Conservation (phyloP, 2,113 vertebrate genomes). For the Prunella himalayana region DNA sequence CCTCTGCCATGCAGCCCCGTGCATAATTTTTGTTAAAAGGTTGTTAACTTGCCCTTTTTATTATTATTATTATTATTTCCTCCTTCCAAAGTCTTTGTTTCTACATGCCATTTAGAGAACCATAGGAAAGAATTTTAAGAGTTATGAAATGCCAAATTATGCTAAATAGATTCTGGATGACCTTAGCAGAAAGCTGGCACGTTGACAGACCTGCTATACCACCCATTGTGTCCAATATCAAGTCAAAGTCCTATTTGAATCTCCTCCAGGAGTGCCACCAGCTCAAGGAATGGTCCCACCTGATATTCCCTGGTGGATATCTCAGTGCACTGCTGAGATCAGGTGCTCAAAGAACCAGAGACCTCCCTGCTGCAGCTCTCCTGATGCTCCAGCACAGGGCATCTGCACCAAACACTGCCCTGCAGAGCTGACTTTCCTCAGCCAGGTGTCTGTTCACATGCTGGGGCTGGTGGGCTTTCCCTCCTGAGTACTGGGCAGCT, state of each 20-base stretch:
- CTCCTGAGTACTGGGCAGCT: neutral
- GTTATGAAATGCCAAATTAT: slow-evolving; percentile 18
- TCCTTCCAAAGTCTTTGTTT: neutral
- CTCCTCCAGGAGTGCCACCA: neutral
- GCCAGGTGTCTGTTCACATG: neutral
- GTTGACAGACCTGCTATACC: neutral
- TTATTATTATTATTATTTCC: neutral
- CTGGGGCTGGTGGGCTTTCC: neutral
- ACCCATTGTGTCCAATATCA: neutral
- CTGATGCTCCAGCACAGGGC: neutral
- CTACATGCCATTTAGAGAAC: neutral
- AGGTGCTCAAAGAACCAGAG: neutral
- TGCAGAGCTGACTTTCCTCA: neutral
- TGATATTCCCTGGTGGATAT: neutral
- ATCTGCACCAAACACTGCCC: neutral
- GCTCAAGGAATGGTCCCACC: neutral
- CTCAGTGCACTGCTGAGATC: neutral
- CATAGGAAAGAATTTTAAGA: neutral
- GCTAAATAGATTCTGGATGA: slow-evolving; percentile 9
- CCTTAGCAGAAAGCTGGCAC: neutral
- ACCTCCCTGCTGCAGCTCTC: neutral
- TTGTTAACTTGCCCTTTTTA: neutral
- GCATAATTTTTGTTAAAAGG: slow-evolving; percentile 39
- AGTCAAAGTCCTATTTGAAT: neutral
- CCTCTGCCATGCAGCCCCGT: neutral